Percentiles rank a stretch among this genome's conserved stretches.
These are phyloP conservation scores for Tetropium fuscum DNA, from an alignment of 2,888 invertebrate species.

Conservation along the genomic window DNA sequence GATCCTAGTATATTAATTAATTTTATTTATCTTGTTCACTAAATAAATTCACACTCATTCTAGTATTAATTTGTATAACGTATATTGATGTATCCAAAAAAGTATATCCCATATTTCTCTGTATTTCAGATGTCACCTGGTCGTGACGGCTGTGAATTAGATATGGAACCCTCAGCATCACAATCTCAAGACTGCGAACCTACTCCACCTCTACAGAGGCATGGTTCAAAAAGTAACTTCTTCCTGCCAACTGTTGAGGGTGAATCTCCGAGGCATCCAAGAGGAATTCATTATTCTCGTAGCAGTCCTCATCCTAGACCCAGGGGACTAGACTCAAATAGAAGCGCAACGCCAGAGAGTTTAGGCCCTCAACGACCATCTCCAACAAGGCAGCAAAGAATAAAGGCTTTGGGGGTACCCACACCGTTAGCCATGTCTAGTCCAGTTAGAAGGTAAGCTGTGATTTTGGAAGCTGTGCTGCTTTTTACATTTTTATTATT, in stretches of 20 bases:
- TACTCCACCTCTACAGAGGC: constrained; percentile 86
- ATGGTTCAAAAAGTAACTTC: constrained; percentile 89
- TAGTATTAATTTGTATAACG: too few species aligned
- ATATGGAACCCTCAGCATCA: constrained; percentile 89
- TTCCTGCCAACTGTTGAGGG: constrained; percentile 75
- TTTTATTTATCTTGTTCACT: too few species aligned
- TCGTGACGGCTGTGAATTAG: constrained; percentile 84
- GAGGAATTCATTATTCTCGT: constrained; percentile 71
- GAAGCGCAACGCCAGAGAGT: constrained; percentile 60
- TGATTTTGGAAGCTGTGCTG: constrained; percentile 1
- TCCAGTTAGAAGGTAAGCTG: constrained; percentile 85
- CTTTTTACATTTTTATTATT: constrained; percentile 6
- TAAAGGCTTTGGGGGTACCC: constrained; percentile 90
- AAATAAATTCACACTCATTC: too few species aligned
- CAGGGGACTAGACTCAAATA: constrained; percentile 74
- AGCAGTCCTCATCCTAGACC: constrained; percentile 86
- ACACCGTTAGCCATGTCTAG: constrained; percentile 90
- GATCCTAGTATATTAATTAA: too few species aligned
- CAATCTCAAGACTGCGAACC: constrained; percentile 95
- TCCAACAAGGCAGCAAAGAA: constrained; percentile 91
- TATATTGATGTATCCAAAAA: too few species aligned
- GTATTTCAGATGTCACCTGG: constrained; percentile 83
- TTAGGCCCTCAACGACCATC: constrained; percentile 71
- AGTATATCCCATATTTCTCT: too few species aligned
- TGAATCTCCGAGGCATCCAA: constrained; percentile 66